phyloP scores from a whole-genome alignment of 2,113 vertebrate genomes.

The Condylura cristata region DNA sequence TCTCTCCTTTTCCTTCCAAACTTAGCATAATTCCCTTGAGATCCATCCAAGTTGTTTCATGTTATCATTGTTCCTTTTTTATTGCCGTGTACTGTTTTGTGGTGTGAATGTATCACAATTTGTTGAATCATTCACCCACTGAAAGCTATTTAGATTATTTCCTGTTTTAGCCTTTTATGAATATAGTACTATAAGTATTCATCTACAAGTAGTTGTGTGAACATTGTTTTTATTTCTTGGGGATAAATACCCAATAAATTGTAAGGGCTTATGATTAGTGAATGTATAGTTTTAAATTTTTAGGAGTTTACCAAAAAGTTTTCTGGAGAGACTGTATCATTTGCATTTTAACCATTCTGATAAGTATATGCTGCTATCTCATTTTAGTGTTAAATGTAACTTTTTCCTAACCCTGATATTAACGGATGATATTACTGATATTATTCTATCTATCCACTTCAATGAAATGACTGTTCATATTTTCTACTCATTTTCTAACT shows the following conservation, averaged over 20 bases:
- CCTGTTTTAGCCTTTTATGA: not conserved
- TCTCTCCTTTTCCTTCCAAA: not conserved
- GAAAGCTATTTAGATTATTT: slow-evolving; percentile 3
- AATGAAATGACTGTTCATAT: not conserved
- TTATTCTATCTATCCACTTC: not conserved
- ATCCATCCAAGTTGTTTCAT: not conserved
- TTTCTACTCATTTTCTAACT: not conserved
- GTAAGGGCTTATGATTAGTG: not conserved
- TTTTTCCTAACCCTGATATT: not conserved
- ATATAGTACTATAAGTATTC: not conserved
- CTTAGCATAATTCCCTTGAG: not conserved
- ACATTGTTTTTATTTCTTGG: not conserved
- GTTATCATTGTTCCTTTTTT: not conserved
- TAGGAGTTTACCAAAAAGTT: not conserved
- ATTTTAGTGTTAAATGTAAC: not conserved
- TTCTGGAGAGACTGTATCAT: not conserved
- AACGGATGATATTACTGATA: not conserved
- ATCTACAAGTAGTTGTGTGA: not conserved
- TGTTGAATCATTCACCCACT: not conserved
- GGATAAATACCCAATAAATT: not conserved
- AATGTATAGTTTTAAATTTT: not conserved
- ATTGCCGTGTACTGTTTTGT: not conserved
- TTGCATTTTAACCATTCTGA: not conserved
- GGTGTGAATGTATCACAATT: not conserved
- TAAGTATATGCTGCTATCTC: not conserved